A percentile compares a stretch with the other conserved stretches of the same genome.
Conservation (phyloP, 37 sponge, comb jelly and placozoan species). For the Bolinopsis microptera region DNA sequence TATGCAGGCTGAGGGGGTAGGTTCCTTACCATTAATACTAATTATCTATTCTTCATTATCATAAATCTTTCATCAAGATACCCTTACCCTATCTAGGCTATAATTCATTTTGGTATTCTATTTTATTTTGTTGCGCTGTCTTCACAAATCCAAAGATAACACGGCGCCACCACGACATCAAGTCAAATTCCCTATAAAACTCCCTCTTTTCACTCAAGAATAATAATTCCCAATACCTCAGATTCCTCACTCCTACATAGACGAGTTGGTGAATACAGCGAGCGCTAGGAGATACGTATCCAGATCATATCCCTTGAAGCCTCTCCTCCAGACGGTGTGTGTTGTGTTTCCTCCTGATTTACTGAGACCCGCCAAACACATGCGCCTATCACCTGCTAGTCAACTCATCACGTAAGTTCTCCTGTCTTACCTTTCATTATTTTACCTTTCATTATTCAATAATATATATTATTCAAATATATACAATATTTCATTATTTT, state of each 20-base stretch:
- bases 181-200: too few relatives aligned
- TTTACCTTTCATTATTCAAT: background rate
- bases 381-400: constrained; percentile 24
- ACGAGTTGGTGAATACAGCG: background rate
- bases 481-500: too few relatives aligned
- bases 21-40: background rate
- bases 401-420: constrained; percentile 52
- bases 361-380: constrained; percentile 43
- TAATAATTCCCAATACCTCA: too few relatives aligned
- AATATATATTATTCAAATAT: too few relatives aligned
- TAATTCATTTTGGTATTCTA: too few relatives aligned
- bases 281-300: background rate
- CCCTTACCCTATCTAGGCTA: too few relatives aligned
- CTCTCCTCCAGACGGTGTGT: constrained; percentile 56
- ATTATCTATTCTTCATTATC: background rate
- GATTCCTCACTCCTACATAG: constrained; percentile 51
- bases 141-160: too few relatives aligned
- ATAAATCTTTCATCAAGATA: background rate
- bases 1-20: constrained; percentile 58
- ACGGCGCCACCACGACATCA: too few relatives aligned
- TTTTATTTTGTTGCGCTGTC: too few relatives aligned
- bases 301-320: constrained; percentile 21
- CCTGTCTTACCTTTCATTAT: background rate
- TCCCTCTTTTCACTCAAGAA: too few relatives aligned
- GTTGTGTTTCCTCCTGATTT: constrained; percentile 51